Base-by-base conservation (phyloP, 2,888 invertebrate genomes). In the Macrostomum cliftonense region DNA sequence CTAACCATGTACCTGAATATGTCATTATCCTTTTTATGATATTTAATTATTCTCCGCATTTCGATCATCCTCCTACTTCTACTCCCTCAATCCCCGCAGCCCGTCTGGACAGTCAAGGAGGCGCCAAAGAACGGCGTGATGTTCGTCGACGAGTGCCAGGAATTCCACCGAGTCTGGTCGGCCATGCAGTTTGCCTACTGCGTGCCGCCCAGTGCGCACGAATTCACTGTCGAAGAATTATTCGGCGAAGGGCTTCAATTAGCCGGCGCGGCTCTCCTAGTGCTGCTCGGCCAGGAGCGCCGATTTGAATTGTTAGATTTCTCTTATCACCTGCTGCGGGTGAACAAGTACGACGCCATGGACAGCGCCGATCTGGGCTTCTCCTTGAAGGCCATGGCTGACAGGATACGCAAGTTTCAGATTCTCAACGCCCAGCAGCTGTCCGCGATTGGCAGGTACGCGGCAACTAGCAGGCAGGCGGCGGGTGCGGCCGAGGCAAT, bases 381-480 rank as follows among this genome's bases (percentile, higher is more conserved):
- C 63, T 83, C 82, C 57, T 73, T 95, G 58, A 89, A 91, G 64
- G 78, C 86, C 50, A 91, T 95, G 91, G 89, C 91, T 53, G 95
- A 97, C 71, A 78, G 95, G 55, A 89, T 97, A 62, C 77, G 95
- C 43, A 80, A 93, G 51, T 95, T 95, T 74, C 95, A 97, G 74
- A 89, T 97, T 54, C 76, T 97, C 50, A 97, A 97, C 75, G 89
- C 88, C 12, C 95, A 97, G 75, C 88, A 93, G 58, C 91, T 91
- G 74, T 87, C 89, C 40, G 82, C 88, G 54, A 75, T 93, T 52
- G 85, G 88, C 72, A 88, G 93, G 64, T 91, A 89, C 72, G 76
- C 91, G n/a, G n/a, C n/a, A n/a, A n/a, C n/a, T n/a, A n/a, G n/a
- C n/a, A n/a, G n/a, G 28, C 28, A 28, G 28, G 4, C 9, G 28